Base-by-base conservation (phyloP, 2,888 invertebrate genomes). In the Perizoma affinitatum region DNA sequence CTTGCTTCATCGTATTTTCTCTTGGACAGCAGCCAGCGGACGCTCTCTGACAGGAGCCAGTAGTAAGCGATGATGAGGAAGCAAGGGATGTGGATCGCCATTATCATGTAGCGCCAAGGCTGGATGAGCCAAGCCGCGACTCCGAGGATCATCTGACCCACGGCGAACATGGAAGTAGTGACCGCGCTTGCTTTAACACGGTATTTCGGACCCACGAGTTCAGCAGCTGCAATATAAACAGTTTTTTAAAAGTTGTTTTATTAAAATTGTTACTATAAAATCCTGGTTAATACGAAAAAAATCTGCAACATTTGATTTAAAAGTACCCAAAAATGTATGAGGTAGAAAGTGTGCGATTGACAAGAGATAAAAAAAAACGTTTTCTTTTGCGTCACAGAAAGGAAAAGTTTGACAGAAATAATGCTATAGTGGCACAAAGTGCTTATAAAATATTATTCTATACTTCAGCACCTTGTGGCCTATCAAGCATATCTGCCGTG, bases 11-110 rank as follows among this genome's bases (percentile, higher is more conserved):
- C 90, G 59, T 91, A 93, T 70, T 93, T 93, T 36, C 94, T 93
- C 68, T 95, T 95, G 2, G 95, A 94, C 6, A 96, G 82, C 22
- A 96, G 90, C 97, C 97, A 97, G 65, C 97, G 93, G 9, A 96
- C 93, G 43, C 96, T 96, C 84, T 96, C 96, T 0, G 82, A 72
- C 6, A 90, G 66, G 4, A 95, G 69, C 94, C 95, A 95, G 70
- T 95, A 94, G 77, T 96, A 96, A 5, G 90, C 75, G 47, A 96
- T 75, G 54, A 96, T 90, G 0, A 96, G 78, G 56, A 96, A 84
- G 38, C 95, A 94, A 0, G 96, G 97, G 0, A 93, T 88, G 74
- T 96, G 96, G 33, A 96, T 83, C 0, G 94, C 87, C 67, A 95
- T 89, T 53, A 96, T 92, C 67, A 95, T 85, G 66, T 92, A 85